Conservation (phyloP, 53 echinoderm and acorn worm species). For the Luidia sarsii region DNA sequence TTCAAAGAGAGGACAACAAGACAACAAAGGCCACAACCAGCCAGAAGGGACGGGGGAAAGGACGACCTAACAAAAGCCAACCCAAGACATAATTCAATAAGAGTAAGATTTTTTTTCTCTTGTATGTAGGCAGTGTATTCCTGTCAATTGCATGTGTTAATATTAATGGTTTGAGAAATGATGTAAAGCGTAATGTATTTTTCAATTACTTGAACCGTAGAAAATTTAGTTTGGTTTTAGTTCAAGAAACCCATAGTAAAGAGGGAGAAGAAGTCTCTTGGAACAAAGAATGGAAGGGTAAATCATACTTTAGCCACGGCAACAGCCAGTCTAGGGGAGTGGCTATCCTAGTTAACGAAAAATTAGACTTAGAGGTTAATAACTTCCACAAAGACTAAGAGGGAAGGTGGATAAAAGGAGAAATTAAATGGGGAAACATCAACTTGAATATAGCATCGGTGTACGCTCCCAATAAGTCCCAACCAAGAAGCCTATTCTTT, state of each 20-base stretch:
- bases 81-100: not conserved
- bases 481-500: not conserved
- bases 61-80: not conserved
- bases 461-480: not conserved
- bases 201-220: not conserved
- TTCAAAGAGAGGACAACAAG: not conserved
- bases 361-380: not conserved
- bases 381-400: not conserved
- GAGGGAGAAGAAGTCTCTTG: not conserved
- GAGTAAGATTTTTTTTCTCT: not conserved
- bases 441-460: not conserved
- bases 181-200: not conserved
- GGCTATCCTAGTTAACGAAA: not conserved
- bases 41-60: not conserved
- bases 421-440: not conserved
- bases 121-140: not conserved
- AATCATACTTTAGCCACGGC: not conserved
- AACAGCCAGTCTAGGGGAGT: not conserved
- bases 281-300: not conserved
- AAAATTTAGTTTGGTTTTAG: not conserved
- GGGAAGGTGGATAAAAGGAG: not conserved
- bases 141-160: not conserved
- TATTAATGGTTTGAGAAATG: not conserved
- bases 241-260: conserved; percentile 17
- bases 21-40: not conserved